These are phyloP conservation scores for Melopsittacus undulatus DNA, from an alignment of 2,797 vertebrate species.

Conservation along the genomic window DNA sequence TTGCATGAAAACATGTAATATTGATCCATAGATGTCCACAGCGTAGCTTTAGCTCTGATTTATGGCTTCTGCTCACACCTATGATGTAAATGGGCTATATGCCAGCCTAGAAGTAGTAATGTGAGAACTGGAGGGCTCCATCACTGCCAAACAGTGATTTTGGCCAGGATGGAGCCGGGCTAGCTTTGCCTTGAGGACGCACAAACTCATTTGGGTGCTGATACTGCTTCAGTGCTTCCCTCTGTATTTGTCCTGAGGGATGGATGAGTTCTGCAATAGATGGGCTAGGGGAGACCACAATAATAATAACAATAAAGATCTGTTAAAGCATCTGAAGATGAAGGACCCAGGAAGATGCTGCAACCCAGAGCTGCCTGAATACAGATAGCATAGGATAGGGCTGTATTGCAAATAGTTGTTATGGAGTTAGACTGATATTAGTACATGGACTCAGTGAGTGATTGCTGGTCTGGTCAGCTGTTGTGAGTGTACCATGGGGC, in stretches of 20 bases:
- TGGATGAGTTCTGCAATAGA: background rate
- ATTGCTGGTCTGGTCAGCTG: background rate
- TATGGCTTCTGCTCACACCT: background rate
- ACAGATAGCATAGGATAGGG: background rate
- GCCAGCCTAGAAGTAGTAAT: background rate
- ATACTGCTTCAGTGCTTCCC: background rate
- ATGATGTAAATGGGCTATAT: background rate
- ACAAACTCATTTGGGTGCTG: background rate
- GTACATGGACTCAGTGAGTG: background rate
- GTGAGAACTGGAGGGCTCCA: background rate
- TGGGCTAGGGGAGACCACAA: background rate
- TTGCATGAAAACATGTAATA: background rate
- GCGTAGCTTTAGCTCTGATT: background rate
- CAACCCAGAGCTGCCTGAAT: background rate
- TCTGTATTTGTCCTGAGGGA: background rate
- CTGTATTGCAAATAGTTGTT: background rate
- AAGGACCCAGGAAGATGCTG: background rate
- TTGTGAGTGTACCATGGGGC: background rate
- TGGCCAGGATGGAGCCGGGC: background rate
- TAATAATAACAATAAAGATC: background rate
- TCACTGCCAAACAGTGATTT: background rate
- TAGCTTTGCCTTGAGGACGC: background rate
- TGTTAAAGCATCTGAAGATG: background rate
- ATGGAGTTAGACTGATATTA: background rate
- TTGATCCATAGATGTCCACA: background rate